Base-by-base conservation (phyloP, 2,888 invertebrate species). In the Podotricha telesiphe region DNA sequence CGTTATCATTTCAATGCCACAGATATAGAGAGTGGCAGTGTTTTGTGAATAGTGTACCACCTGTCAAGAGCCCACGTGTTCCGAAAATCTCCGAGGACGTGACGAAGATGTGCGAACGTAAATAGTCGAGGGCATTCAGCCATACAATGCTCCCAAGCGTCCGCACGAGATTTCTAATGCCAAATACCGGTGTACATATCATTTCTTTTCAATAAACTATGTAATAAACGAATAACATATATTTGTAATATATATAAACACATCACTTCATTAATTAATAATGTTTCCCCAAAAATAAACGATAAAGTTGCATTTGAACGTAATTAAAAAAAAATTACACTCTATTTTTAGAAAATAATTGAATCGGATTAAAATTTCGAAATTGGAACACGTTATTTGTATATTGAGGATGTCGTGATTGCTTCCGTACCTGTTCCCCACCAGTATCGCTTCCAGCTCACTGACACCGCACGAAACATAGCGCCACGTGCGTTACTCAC, bases 381-480 rank as follows among this genome's bases (percentile, higher is more conserved):
- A 78, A 79, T 76, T 53, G 74, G 76, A 74, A 78, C 75, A 74
- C 75, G 80, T 74, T 79, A 82, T 82, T 83, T 76, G 73, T 81
- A 83, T 84, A 86, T 83, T 82, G 84, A 87, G 87, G 87, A 87
- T 82, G 85, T 84, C 74, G 78, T 85, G 81, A 88, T 88, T 84
- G 81, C 79, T 83, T 88, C 85, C 88, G 85, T 91, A 93, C 93
- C 93, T 91, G 91, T 87, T 80, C 93, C 93, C 91, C 92, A 92
- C 92, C 92, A 93, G 79, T 89, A 93, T 76, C 88, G 87, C 80
- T 91, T 92, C 93, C 93, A 93, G 75, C 88, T 81, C 78, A 91
- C 91, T 67, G 88, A 82, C 74, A 93, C 88, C 72, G 88, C 87
- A 79, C 93, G 93, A 72, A 93, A 90, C 92, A 92, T 92, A 66